These are phyloP conservation scores for Potamarius usumacintae DNA, from an alignment of 2,113 vertebrate species.

Conservation along the genomic window DNA sequence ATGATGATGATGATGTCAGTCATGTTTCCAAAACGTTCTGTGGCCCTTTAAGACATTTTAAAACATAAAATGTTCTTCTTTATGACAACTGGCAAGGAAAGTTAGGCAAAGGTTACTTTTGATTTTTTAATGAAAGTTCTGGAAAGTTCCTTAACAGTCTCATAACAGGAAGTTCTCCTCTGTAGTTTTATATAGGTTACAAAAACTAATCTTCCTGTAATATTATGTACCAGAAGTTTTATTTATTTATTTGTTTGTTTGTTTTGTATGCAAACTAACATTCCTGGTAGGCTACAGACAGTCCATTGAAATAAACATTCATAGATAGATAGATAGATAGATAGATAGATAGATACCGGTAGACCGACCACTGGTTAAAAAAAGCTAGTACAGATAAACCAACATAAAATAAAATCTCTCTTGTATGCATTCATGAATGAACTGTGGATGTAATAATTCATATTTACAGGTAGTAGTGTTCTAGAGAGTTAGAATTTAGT, in stretches of 20 bases:
- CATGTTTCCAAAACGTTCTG: not conserved
- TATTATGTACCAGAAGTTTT: not conserved
- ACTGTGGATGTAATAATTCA: not conserved
- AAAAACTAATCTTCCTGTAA: not conserved
- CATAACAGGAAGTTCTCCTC: no score
- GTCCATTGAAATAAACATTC: not conserved
- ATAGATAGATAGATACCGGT: no score
- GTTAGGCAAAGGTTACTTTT: not conserved
- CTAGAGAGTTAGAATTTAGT: not conserved
- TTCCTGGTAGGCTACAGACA: not conserved
- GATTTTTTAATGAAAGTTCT: not conserved
- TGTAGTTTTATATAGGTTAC: not conserved
- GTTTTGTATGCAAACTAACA: no score
- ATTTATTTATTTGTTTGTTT: not conserved
- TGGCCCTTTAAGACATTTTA: not conserved
- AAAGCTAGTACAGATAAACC: not conserved
- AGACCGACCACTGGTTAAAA: not conserved
- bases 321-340: not conserved
- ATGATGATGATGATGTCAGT: not conserved
- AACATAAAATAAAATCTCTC: not conserved
- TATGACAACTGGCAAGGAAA: not conserved
- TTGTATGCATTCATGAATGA: not conserved
- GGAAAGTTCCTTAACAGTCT: not conserved
- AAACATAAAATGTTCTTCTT: not conserved
- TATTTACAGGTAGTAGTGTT: not conserved